Conservation (phyloP, 2,113 vertebrate genomes). For the Myrmecophaga tridactyla region DNA sequence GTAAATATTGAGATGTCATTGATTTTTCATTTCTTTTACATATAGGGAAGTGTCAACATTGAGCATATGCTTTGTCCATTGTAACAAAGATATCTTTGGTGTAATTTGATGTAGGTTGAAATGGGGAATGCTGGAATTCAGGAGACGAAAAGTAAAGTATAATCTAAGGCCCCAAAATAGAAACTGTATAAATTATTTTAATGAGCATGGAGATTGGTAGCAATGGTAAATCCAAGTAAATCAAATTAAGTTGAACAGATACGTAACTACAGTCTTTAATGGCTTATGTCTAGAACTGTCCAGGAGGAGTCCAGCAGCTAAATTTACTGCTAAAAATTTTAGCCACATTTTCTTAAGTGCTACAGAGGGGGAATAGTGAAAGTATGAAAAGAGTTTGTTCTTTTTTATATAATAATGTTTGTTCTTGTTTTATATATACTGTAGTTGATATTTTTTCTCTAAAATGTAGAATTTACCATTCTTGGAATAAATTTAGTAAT, state of each 20-base stretch:
- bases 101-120: neutral
- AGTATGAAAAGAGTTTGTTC: neutral
- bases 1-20: neutral
- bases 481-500: neutral
- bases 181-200: neutral
- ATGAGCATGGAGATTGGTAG: neutral
- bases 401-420: too few relatives aligned
- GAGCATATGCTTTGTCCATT: neutral
- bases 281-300: neutral
- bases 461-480: neutral
- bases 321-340: neutral
- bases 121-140: neutral
- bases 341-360: neutral
- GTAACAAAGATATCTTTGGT: neutral
- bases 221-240: neutral
- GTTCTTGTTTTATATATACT: neutral
- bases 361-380: neutral
- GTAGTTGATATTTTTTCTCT: neutral
- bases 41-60: neutral
- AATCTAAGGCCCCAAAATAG: neutral
- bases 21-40: neutral
- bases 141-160: neutral
- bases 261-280: neutral
- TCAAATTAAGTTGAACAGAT: neutral
- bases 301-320: neutral